Base-by-base conservation (phyloP, 2,113 vertebrate species). In the Sander lucioperca region DNA sequence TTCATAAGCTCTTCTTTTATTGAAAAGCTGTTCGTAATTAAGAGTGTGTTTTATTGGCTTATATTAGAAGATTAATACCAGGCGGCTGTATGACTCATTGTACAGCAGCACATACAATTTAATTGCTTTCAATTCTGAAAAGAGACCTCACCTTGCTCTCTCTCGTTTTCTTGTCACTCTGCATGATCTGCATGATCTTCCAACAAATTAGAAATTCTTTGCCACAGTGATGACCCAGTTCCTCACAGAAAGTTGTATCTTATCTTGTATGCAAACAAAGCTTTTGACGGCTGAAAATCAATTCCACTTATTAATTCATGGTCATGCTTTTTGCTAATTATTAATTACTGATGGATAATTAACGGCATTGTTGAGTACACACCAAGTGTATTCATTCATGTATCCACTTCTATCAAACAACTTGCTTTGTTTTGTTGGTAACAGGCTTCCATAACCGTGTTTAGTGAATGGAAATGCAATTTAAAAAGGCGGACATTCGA, bases 11-110 rank as follows among this genome's bases (percentile, higher is more conserved):
- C 82, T 87, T 93, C 77, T 87, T 87, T 92, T 89, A 91, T 90
- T 93, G 83, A 92, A 92, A 90, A 87, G 82, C 74, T 88, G 88
- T 72, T 88, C 65, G 23, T 91, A 86, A 93, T 91, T 90, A 92
- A 71, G 73, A 80, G 64, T 50, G 21, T 58, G 79, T 83, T 85
- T 91, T 87, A 92, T 82, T 88, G 91, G 81, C 77, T 90, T 75
- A 61, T 89, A 85, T 64, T 62, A 73, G 66, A 48, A 78, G 88
- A 89, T 91, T 88, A 87, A 88, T 48, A 73, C 73, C 39, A 33
- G 69, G 36, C 69, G 6, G 6, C 74, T 48, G 59, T 21, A 43
- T 86, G 76, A 89, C 63, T 90, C 67, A 64, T 6, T 74, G 84
- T 56, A 76, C 71, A 45, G 61, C 5, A 30, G 57, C 61, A 56